A percentile compares a stretch with the other conserved stretches of the same genome.
Conservation (phyloP, 2,888 invertebrate genomes). For the Melanchra persicariae region DNA sequence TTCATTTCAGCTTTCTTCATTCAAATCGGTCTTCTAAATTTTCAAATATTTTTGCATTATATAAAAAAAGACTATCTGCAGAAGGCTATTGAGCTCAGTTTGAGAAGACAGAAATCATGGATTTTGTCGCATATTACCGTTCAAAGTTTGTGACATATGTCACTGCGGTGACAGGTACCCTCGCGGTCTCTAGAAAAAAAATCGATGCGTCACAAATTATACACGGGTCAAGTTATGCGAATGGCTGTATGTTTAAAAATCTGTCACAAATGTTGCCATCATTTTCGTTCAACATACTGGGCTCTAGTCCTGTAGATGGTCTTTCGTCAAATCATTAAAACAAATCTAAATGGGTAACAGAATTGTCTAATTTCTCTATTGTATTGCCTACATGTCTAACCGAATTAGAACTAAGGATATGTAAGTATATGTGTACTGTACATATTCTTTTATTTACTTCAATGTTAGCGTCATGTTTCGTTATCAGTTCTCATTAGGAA, state of each 20-base stretch:
- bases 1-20: constrained; percentile 17
- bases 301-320: constrained; percentile 24
- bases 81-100: background rate
- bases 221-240: too few species aligned
- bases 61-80: constrained; percentile 26
- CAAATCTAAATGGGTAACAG: constrained; percentile 42
- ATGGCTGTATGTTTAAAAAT: too few species aligned
- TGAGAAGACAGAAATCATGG: background rate
- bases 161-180: background rate
- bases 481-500: constrained; percentile 38
- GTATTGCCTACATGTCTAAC: constrained; percentile 84
- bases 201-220: too few species aligned
- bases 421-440: constrained; percentile 77
- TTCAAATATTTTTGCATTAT: background rate
- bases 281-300: too few species aligned
- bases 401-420: constrained; percentile 86
- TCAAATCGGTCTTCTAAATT: constrained; percentile 3
- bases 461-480: constrained; percentile 15
- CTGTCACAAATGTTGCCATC: too few species aligned
- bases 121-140: background rate
- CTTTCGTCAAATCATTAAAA: background rate
- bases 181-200: too few species aligned
- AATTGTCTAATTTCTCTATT: constrained; percentile 69
- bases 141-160: too few species aligned
- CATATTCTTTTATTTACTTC: constrained; percentile 37